Evolutionary conservation across 2,888 invertebrate species (phyloP), one percentile per base, ranked within the genome.

Genomic region (Pyrgus malvae): DNA sequence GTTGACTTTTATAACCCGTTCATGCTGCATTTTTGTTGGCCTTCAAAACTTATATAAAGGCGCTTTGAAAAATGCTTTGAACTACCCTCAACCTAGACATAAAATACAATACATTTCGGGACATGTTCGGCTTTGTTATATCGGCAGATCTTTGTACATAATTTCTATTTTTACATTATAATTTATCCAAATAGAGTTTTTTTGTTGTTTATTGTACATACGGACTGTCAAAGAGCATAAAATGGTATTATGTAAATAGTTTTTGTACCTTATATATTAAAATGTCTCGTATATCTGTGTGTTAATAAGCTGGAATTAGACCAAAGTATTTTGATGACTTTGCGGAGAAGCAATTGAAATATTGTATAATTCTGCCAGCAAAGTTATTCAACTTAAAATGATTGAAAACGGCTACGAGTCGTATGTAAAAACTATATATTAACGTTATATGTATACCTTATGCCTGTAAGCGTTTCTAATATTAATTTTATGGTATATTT

Each of bases 281-380:
- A 62, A 61, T 55, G 64, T 69, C 66, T 70, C 70, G 67, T 72
- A 70, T 71, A n/a, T 74, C 72, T 76, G 74, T 78, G 78, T 83
- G 77, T 78, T 72, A 68, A 68, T 70, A 91, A 92, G 93, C 92
- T 93, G 92, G 93, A 93, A 91, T 90, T 91, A 91, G 91, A 92
- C 93, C 93, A 93, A 93, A 93, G 92, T 89, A 84, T 86, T 85
- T 80, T 80, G 87, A 87, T 83, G 76, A 76, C 86, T 89, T 87
- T 88, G 87, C 85, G 73, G 63, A 67, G 65, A 61, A 63, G 57
- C 65, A 62, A 29, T 53, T 29, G 25, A 38, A 29, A 44, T 37
- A 45, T 57, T 85, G 82, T 87, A 83, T 68, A 14, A 83, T 81
- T 80, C 69, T 63, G 71, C 68, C 68, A 71, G 87, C 85, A 80